Evolutionary conservation across 2,113 vertebrate genomes (phyloP).

Genomic region (Lepus timidus): DNA sequence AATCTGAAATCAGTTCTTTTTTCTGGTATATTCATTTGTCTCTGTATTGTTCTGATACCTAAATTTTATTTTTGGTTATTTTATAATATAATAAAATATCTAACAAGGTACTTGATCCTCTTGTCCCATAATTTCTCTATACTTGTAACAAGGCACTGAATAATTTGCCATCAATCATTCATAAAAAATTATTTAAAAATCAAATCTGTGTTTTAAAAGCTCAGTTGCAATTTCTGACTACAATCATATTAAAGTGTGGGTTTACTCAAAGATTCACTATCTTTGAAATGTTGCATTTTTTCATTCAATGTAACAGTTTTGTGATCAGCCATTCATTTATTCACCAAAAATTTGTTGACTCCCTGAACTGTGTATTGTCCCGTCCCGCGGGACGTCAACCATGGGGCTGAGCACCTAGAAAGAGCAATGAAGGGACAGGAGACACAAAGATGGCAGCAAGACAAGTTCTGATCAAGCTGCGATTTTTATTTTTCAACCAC

Average conservation of each 20-base stretch:
- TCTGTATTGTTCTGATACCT: background rate
- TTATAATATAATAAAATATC: background rate
- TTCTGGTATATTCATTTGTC: background rate
- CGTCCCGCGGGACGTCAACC: no score
- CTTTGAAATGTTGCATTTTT: background rate
- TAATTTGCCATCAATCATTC: background rate
- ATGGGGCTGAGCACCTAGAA: no score
- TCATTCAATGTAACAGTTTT: background rate
- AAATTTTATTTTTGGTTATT: background rate
- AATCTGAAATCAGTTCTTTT: background rate
- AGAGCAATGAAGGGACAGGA: no score
- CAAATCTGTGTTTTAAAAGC: background rate
- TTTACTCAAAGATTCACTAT: background rate
- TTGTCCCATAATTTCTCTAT: background rate
- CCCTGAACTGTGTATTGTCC: background rate
- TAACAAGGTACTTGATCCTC: background rate
- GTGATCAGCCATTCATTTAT: background rate
- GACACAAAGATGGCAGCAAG: no score
- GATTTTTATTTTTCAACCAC: no score
- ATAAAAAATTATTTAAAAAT: background rate
- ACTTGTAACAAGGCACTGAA: background rate
- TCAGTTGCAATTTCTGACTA: background rate
- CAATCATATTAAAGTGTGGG: background rate
- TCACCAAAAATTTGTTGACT: background rate
- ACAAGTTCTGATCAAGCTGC: no score